Percentiles rank a stretch among this genome's conserved stretches.
These are phyloP conservation scores for Enteromius argenteus DNA, from an alignment of 2,797 vertebrate species.

Conservation along the genomic window DNA sequence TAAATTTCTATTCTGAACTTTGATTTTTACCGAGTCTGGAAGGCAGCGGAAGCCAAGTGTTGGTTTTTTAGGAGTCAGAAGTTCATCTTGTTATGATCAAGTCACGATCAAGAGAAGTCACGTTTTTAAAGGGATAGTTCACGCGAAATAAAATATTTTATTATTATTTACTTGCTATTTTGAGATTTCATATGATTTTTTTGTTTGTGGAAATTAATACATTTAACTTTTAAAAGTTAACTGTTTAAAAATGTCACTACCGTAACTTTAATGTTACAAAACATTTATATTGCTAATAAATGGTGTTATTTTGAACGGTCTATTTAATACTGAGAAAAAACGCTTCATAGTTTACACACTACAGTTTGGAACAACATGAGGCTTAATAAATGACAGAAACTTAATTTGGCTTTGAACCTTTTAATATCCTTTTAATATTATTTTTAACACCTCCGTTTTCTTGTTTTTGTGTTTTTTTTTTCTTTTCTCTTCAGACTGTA, in stretches of 20 bases:
- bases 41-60: slow-evolving; percentile 30
- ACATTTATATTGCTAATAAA: neutral
- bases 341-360: neutral
- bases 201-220: neutral
- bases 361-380: neutral
- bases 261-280: neutral
- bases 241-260: no score
- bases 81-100: slow-evolving; percentile 25
- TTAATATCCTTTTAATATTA: slow-evolving; percentile 8
- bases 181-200: neutral
- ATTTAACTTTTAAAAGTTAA: no score
- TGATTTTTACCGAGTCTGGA: slow-evolving; percentile 22
- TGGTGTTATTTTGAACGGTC: neutral
- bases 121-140: slow-evolving; percentile 11
- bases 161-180: neutral
- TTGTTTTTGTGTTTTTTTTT: neutral
- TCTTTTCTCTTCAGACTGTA: slow-evolving; percentile 83
- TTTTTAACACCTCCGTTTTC: neutral
- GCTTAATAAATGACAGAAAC: neutral
- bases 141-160: neutral
- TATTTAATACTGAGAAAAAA: neutral
- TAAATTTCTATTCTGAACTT: slow-evolving; percentile 45
- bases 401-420: neutral
- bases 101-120: neutral
- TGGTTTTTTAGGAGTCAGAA: slow-evolving; percentile 33